These are phyloP conservation scores for Callaeas wilsoni DNA, from an alignment of 2,113 vertebrate species.

Conservation along the genomic window DNA sequence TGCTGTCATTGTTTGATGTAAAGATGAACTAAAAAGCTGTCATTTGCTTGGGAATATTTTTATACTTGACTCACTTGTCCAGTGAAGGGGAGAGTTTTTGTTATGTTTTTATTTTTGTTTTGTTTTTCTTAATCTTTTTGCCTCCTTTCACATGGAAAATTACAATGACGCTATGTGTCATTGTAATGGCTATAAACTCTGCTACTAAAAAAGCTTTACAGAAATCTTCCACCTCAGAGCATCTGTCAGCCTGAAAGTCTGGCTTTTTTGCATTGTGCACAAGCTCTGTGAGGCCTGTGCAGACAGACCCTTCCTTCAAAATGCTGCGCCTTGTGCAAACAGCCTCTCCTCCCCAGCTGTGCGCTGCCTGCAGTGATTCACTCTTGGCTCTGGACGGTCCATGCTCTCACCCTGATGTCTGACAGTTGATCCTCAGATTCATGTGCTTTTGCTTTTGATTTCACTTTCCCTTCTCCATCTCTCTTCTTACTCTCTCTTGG, in stretches of 20 bases:
- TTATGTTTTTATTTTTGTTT: too few species aligned
- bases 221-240: neutral
- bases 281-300: neutral
- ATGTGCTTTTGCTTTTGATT: neutral
- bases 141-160: neutral
- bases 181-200: neutral
- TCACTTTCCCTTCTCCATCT: neutral
- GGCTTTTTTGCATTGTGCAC: neutral
- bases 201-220: neutral
- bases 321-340: neutral
- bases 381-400: neutral
- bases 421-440: neutral
- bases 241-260: neutral
- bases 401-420: neutral
- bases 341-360: neutral
- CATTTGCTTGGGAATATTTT: slow-evolving; percentile 40
- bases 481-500: neutral
- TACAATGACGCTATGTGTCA: neutral
- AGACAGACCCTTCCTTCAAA: neutral
- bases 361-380: neutral
- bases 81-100: neutral
- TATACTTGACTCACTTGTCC: slow-evolving; percentile 40
- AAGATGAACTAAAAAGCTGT: slow-evolving; percentile 48
- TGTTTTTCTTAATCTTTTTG: neutral
- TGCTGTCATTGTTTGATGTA: slow-evolving; percentile 38